A percentile compares a stretch with the other conserved stretches of the same genome.
phyloP scores from a whole-genome alignment of 1,140 invertebrate genomes.

The Anastatus disparis region DNA sequence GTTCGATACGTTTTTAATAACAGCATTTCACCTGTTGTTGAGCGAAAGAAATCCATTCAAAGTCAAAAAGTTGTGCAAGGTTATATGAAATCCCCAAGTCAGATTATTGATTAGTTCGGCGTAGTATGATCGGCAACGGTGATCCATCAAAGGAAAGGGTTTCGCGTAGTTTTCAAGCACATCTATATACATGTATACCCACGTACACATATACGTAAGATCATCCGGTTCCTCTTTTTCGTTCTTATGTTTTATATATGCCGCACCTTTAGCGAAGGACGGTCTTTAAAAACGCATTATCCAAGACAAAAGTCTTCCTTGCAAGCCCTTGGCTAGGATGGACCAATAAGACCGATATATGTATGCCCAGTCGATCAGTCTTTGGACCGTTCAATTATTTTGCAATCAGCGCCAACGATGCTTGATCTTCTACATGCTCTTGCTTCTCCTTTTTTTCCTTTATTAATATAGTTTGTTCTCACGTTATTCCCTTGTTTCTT shows the following conservation, averaged over 20 bases:
- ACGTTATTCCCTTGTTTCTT: constrained; percentile 10
- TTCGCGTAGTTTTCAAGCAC: background rate
- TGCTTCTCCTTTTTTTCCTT: too few relatives aligned
- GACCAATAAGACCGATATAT: constrained; percentile 59
- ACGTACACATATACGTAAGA: too few relatives aligned
- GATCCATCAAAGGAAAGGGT: constrained; percentile 57
- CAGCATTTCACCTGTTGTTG: background rate
- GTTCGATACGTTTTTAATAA: constrained; percentile 15
- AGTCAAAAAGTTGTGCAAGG: background rate
- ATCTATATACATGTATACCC: too few relatives aligned
- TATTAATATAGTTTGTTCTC: background rate
- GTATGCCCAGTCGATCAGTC: constrained; percentile 52
- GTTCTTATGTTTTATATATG: too few relatives aligned
- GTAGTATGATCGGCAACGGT: constrained; percentile 51
- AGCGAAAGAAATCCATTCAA: background rate
- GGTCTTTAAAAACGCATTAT: constrained; percentile 65
- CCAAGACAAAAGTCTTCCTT: constrained; percentile 39
- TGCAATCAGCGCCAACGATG: constrained; percentile 55
- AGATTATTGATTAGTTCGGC: constrained; percentile 64
- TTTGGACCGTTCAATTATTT: constrained; percentile 60
- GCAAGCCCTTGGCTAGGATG: constrained; percentile 11
- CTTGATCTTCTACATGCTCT: too few relatives aligned
- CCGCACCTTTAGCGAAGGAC: constrained; percentile 42
- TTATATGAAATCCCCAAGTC: too few relatives aligned
- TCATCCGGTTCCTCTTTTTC: constrained; percentile 19